These are phyloP conservation scores for Parazoanthus swiftii DNA, from an alignment of 92 coral and sea anemone species.

Conservation along the genomic window DNA sequence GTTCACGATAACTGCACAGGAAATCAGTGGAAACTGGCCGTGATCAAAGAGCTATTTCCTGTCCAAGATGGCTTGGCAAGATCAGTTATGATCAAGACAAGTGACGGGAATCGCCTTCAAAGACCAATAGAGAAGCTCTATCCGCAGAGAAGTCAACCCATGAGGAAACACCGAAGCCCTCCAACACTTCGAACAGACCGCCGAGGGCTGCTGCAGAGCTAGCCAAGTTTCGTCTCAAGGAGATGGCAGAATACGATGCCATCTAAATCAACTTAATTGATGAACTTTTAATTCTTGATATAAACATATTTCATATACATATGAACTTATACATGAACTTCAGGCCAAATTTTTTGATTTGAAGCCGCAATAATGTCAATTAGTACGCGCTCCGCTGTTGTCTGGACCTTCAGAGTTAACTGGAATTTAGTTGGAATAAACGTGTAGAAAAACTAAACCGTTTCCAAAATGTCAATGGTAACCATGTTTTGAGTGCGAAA, in stretches of 20 bases:
- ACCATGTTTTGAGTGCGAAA: no score
- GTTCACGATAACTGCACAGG: conserved; percentile 16
- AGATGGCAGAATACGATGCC: background rate
- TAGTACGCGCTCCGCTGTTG: no score
- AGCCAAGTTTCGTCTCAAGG: conserved; percentile 10
- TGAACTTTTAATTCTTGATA: background rate
- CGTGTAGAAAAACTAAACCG: no score
- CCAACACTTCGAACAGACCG: conserved; percentile 21
- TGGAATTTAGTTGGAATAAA: no score
- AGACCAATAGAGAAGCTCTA: conserved; percentile 18
- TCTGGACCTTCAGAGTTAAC: no score
- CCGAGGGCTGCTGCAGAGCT: conserved; percentile 14
- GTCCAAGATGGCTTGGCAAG: conserved; percentile 14
- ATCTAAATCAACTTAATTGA: conserved; percentile 12
- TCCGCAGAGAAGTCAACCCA: conserved; percentile 16
- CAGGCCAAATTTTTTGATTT: no score
- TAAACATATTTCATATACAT: no score
- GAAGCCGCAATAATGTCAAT: no score
- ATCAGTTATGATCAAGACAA: conserved; percentile 1
- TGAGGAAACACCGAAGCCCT: conserved; percentile 18
- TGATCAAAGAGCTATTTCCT: conserved; percentile 15
- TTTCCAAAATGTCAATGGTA: no score
- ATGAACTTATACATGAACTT: no score
- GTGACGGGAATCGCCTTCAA: background rate
- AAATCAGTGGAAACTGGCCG: conserved; percentile 17